Evolutionary conservation across 1,140 invertebrate species (phyloP), one percentile per base, ranked within the genome.

Genomic region (Heliothis virescens): DNA sequence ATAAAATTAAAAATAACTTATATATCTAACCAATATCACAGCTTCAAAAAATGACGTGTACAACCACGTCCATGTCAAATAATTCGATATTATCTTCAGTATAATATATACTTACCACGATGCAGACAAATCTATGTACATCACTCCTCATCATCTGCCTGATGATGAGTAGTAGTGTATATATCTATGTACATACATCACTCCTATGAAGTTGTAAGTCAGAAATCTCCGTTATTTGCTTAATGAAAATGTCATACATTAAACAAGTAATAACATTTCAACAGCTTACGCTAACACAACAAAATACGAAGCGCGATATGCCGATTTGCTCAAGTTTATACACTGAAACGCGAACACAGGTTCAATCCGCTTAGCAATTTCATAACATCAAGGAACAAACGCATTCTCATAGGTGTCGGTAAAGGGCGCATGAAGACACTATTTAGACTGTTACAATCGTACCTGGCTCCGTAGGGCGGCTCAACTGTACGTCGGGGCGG

Each of bases 391-490:
- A 81, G 26, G 72, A 75, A 80, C 77, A 69, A 80, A 82, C 81
- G 79, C 77, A 84, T 79, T 84, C 71, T 85, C 65, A 76, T 84
- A 84, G 80, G 59, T 75, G 86, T 55, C 79, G 84, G 57, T 79
- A 82, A 83, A 82, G 73, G 87, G 82, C 90, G 83, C 83, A 82
- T 82, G 85, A 77, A 69, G 86, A 84, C 90, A 87, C 90, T 91
- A 92, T 80, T 89, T 94, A 93, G 88, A 91, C 83, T 90, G 82
- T 91, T 92, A 92, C 91, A 92, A 88, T 93, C 93, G 93, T 94
- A 94, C 93, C 93, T 94, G 92, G 92, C 83, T 94, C 92, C 92
- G 79, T 90, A 92, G n/a, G 91, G 89, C 83, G 93, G 91, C 89
- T 94, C 92, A 82, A 92, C 89, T 83, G 86, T 93, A 84, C 93